Conservation (phyloP, 2,888 invertebrate genomes). For the Caenorhabditis panamensis region DNA sequence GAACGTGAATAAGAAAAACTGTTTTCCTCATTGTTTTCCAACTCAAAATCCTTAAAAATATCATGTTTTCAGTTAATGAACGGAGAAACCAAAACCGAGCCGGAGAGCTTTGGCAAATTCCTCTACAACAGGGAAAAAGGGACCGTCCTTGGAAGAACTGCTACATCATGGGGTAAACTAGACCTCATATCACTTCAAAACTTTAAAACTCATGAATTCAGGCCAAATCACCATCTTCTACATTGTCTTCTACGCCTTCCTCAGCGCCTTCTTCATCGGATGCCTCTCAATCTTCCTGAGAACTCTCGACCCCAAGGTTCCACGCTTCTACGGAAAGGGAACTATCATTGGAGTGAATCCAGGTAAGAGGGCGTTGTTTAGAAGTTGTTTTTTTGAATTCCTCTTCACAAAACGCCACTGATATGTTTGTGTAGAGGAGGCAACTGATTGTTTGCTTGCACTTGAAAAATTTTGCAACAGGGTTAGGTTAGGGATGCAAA, state of each 20-base stretch:
- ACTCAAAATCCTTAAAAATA: background rate
- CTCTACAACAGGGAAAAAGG: slow-evolving; percentile 78
- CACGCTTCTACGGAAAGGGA: slow-evolving; percentile 91
- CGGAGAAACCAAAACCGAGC: slow-evolving; percentile 70
- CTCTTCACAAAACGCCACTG: slow-evolving; percentile 36
- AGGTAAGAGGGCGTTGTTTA: slow-evolving; percentile 84
- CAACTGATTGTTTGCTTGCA: slow-evolving; percentile 32
- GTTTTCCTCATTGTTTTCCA: background rate
- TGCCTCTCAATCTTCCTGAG: slow-evolving; percentile 95
- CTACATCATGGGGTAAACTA: slow-evolving; percentile 78
- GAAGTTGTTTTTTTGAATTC: background rate
- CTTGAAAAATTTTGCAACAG: slow-evolving; percentile 21
- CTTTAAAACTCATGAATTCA: slow-evolving; percentile 84
- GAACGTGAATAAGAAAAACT: no score
- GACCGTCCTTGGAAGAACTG: slow-evolving; percentile 78
- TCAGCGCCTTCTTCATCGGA: slow-evolving; percentile 94
- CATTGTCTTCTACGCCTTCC: slow-evolving; percentile 92
- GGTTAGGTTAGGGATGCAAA: background rate
- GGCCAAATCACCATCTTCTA: slow-evolving; percentile 97
- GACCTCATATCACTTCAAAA: background rate
- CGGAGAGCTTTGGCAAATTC: slow-evolving; percentile 74
- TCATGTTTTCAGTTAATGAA: slow-evolving; percentile 78
- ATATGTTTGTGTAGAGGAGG: slow-evolving; percentile 31
- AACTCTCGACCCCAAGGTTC: slow-evolving; percentile 89
- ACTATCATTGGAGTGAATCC: slow-evolving; percentile 95